Conservation (phyloP, 2,113 vertebrate species). For the Peromyscus maniculatus region DNA sequence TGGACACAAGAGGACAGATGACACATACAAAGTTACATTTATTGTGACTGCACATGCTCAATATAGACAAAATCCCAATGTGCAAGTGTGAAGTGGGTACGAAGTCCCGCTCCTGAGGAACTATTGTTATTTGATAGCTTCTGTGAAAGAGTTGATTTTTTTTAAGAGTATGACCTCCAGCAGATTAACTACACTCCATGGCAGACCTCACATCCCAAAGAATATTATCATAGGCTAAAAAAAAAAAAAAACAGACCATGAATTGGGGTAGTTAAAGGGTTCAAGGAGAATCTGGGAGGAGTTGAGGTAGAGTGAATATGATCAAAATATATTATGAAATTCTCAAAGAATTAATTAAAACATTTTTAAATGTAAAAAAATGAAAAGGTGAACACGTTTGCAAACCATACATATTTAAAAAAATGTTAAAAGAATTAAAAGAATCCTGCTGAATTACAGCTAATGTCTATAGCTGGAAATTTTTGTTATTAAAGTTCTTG, state of each 20-base stretch:
- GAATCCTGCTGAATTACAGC: neutral
- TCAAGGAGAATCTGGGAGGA: neutral
- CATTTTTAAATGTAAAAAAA: neutral
- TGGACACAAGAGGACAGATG: neutral
- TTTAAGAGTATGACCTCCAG: neutral
- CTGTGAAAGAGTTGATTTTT: neutral
- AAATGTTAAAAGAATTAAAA: neutral
- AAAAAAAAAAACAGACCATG: neutral
- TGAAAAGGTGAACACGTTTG: neutral
- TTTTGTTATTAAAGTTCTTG: too few relatives aligned
- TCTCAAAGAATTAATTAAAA: neutral
- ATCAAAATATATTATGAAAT: neutral
- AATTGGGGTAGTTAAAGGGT: neutral
- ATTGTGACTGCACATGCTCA: neutral
- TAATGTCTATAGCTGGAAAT: too few relatives aligned
- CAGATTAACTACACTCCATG: neutral
- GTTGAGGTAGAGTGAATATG: neutral
- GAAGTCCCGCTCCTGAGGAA: neutral
- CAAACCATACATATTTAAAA: neutral
- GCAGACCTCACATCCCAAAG: neutral
- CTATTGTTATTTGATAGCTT: neutral
- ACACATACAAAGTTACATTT: neutral
- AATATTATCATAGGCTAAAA: neutral
- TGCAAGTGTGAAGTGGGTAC: neutral
- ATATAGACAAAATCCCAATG: neutral